Evolutionary conservation across 2,797 vertebrate species (phyloP).

Genomic region (Euphonia xanthogaster): DNA sequence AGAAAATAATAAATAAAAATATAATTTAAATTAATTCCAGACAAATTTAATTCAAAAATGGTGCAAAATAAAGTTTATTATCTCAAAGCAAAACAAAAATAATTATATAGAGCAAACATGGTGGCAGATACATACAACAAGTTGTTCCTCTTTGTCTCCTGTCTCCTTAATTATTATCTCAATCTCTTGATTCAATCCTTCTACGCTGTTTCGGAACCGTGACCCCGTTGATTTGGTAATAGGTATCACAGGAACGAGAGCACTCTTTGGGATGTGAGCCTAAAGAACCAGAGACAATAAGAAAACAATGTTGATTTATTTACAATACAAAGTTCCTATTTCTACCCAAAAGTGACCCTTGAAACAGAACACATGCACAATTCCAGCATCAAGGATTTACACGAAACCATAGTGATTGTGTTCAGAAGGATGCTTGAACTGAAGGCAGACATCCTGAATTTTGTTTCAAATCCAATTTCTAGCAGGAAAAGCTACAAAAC

Average conservation of each 20-base stretch:
- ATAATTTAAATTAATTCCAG: background rate
- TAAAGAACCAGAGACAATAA: slow-evolving; percentile 55
- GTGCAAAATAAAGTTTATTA: background rate
- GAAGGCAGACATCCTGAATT: background rate
- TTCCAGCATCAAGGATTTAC: background rate
- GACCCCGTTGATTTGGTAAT: slow-evolving; percentile 88
- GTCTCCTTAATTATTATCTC: slow-evolving; percentile 98
- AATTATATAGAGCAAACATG: background rate
- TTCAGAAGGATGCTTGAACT: background rate
- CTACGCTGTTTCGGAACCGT: slow-evolving; percentile 95
- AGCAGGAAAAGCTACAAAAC: background rate
- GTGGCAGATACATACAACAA: slow-evolving; percentile 84
- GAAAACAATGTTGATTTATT: background rate
- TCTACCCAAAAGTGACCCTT: background rate
- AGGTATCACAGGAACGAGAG: slow-evolving; percentile 91
- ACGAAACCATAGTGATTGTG: rapidly evolving
- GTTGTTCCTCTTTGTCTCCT: slow-evolving; percentile 91
- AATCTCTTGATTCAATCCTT: slow-evolving; percentile 98
- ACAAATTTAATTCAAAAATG: background rate
- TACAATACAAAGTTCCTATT: background rate
- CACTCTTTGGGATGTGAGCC: slow-evolving; percentile 93
- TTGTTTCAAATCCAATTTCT: background rate
- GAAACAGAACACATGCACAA: background rate
- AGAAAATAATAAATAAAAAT: background rate
- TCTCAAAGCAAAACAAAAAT: background rate